phyloP scores from a whole-genome alignment of 2,888 invertebrate genomes.

The Exocentrus adspersus region DNA sequence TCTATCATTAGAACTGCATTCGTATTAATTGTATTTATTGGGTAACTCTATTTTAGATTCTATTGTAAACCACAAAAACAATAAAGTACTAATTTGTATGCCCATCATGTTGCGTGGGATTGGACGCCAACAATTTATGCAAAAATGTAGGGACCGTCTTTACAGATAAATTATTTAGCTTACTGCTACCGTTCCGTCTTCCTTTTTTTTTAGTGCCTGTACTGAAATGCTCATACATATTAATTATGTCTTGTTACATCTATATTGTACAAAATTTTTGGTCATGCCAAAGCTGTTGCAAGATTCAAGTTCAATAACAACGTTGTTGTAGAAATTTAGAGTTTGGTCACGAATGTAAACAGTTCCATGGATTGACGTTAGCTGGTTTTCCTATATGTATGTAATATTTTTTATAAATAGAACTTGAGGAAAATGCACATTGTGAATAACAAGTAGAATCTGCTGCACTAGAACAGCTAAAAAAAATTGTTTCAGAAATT shows the following conservation, averaged over 20 bases:
- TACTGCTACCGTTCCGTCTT: constrained; percentile 8
- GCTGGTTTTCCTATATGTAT: too few species aligned
- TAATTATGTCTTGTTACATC: constrained; percentile 25
- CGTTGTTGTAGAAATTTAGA: not conserved
- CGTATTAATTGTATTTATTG: too few species aligned
- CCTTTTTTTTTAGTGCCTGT: constrained; percentile 5
- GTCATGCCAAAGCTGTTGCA: not conserved
- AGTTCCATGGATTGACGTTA: not conserved
- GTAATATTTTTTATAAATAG: too few species aligned
- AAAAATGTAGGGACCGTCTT: constrained; percentile 23
- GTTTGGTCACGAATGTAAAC: not conserved
- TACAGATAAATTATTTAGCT: constrained; percentile 26
- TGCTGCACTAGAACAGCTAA: too few species aligned
- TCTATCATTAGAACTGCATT: too few species aligned
- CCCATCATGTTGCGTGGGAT: constrained; percentile 11
- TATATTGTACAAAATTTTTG: too few species aligned
- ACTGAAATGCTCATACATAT: not conserved
- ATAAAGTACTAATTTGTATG: constrained; percentile 16
- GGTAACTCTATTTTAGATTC: too few species aligned
- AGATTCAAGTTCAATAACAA: not conserved
- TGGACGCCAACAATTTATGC: constrained; percentile 28
- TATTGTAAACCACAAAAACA: constrained; percentile 16
- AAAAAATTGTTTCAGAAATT: too few species aligned
- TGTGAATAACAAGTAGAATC: too few species aligned
- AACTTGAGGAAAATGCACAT: too few species aligned